A percentile compares a stretch with the other conserved stretches of the same genome.
Evolutionary conservation across 2,888 invertebrate genomes (phyloP).

Genomic region (Choristoneura rosaceana): DNA sequence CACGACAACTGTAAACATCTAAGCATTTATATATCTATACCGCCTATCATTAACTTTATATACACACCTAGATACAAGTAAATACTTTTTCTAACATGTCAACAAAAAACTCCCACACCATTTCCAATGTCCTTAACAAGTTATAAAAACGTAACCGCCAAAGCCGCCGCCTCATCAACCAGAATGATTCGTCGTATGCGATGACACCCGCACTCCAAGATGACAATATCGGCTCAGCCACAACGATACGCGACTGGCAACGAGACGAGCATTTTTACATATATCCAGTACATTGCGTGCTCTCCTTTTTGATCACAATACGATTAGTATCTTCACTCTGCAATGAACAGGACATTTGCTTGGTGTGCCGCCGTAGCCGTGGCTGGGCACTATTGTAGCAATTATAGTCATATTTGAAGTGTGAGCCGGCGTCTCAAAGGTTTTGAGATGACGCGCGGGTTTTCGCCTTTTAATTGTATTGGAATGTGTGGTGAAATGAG

Average conservation of each 20-base stretch:
- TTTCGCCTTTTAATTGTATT: conserved; percentile 37
- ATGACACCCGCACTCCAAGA: conserved; percentile 43
- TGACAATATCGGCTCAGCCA: conserved; percentile 33
- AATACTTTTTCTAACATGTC: background rate
- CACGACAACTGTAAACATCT: background rate
- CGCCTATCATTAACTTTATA: background rate
- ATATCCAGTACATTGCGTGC: background rate
- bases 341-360: background rate
- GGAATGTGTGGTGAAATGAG: conserved; percentile 15
- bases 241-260: background rate
- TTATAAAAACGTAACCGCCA: conserved; percentile 33
- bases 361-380: background rate
- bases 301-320: too few relatives aligned
- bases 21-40: background rate
- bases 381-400: conserved; percentile 38
- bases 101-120: conserved; percentile 2
- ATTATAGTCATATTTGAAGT: conserved; percentile 40
- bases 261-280: background rate
- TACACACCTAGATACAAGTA: background rate
- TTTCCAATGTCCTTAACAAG: conserved; percentile 4
- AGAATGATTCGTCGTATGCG: conserved; percentile 43
- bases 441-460: conserved; percentile 19
- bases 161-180: conserved; percentile 44
- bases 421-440: conserved; percentile 43
- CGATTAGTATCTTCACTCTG: background rate